Base-by-base conservation (phyloP, 2,888 invertebrate genomes). In the Mesochorus sp. region DNA sequence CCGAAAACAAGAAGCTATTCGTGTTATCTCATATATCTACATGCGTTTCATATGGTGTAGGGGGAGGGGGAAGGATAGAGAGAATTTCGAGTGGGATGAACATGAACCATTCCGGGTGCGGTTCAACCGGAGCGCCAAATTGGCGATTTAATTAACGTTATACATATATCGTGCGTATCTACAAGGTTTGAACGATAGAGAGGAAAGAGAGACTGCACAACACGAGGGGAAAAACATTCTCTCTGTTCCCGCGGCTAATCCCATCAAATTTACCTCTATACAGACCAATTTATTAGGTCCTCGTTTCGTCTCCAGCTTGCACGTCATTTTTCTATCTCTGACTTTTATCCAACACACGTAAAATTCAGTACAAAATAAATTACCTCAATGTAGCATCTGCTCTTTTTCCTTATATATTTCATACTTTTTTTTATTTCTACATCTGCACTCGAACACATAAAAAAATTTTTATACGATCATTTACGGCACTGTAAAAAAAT, bases 121-220 rank as follows among this genome's bases (percentile, higher is more conserved):
- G 78, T 72, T 78, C 74, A 61, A 79, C 75, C 73, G 68, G 49
- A 81, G 71, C 76, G 66, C 73, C 57, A 73, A 81, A 80, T 81
- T 80, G 77, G 76, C 78, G 76, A 78, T 80, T 81, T 81, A 80
- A 81, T 81, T 81, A 80, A 76, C 76, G 76, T 73, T 67, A 73
- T 64, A 71, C 49, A n/a, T 71, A 57, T 42, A 49, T 61, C 37
- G 49, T 24, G 37, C n/a, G 51, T 74, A 57, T 12, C 59, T 66
- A 37, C 49, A 61, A 47, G 67, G 59, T 55, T 55, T 37, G 55
- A 47, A 67, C 37, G 77, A 77, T 77, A 66, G 49, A 72, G 67
- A 67, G 76, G 59, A 19, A 19, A 31, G 53, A n/a, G n/a, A n/a
- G n/a, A n/a, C n/a, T n/a, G n/a, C n/a, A n/a, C 53, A 31, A 70